Base-by-base conservation (phyloP, 1,140 invertebrate genomes). In the Oryctes rhinoceros region DNA sequence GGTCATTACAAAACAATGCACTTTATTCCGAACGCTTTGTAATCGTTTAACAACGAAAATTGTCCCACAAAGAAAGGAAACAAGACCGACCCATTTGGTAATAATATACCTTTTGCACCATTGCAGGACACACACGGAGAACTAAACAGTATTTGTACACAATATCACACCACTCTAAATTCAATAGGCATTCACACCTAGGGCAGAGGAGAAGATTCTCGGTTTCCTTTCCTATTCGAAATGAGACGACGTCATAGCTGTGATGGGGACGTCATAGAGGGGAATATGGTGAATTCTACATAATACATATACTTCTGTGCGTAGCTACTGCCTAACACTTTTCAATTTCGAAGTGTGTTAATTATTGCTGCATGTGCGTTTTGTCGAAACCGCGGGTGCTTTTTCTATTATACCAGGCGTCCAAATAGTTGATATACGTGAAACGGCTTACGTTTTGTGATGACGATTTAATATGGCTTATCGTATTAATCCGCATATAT, bases 341-440 rank as follows among this genome's bases (percentile, higher is more conserved):
- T 80, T 76, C 77, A 76, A 74, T 81, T 81, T 67, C 79, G 78
- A 80, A 81, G 81, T 81, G 81, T 77, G 81, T 67, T 81, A 81
- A 81, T 81, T 81, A 81, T 75, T 62, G 65, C 59, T 48, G 48
- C 20, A 44, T 44, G 59, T 20, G 76, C 71, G 67, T 75, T 75
- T 74, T 80, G 62, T 59, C 15, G 67, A 65, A 76, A 77, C 78
- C 75, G n/a, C 79, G 78, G 81, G 81, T 67, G 81, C 39, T 65
- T 20, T 53, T 44, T 75, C 13, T 59, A 10, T 9, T 39, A n/a
- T 6, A 18, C 24, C 10, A 48, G 53, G n/a, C 39, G 44, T 30
- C 65, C 67, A 80, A 53, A 49, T 49, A 30, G 44, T 77, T 77
- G 9, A 20, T 37, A 24, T 24, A 24, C 24, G 35, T 1, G 0